These are phyloP conservation scores for Neoscelio sp. DNA, from an alignment of 2,888 invertebrate species.

Conservation along the genomic window DNA sequence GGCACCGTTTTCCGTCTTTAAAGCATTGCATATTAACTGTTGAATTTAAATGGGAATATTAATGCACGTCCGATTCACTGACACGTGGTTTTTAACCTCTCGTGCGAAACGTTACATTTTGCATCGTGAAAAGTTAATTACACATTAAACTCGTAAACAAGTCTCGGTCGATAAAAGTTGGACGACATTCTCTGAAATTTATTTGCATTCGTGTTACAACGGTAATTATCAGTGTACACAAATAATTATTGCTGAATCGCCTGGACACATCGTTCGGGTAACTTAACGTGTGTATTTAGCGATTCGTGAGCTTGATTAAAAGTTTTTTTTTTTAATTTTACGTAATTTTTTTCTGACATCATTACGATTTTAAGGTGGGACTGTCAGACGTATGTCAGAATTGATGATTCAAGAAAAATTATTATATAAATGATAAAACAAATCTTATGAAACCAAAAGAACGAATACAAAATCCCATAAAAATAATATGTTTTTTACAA, in stretches of 20 bases:
- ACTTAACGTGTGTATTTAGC: background rate
- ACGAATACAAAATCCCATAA: no score
- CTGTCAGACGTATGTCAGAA: no score
- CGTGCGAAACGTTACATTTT: conserved; percentile 20
- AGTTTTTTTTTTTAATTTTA: no score
- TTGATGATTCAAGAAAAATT: no score
- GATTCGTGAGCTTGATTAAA: background rate
- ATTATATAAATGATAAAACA: no score
- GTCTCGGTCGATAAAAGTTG: conserved; percentile 7
- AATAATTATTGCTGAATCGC: conserved; percentile 21
- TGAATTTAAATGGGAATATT: conserved; percentile 22
- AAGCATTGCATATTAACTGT: background rate
- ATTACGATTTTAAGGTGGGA: no score
- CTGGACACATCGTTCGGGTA: background rate
- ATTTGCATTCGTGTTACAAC: conserved; percentile 8
- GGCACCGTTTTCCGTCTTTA: background rate
- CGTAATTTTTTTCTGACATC: no score
- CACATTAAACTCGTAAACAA: conserved; percentile 18
- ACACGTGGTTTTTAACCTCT: conserved; percentile 22
- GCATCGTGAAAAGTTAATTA: conserved; percentile 35
- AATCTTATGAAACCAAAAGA: no score
- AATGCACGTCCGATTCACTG: conserved; percentile 16
- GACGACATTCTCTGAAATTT: conserved; percentile 7
- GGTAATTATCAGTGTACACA: conserved; percentile 18
- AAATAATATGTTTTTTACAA: no score